Evolutionary conservation across 2,797 vertebrate species (phyloP).

Genomic region (Pseudochirops cupreus): DNA sequence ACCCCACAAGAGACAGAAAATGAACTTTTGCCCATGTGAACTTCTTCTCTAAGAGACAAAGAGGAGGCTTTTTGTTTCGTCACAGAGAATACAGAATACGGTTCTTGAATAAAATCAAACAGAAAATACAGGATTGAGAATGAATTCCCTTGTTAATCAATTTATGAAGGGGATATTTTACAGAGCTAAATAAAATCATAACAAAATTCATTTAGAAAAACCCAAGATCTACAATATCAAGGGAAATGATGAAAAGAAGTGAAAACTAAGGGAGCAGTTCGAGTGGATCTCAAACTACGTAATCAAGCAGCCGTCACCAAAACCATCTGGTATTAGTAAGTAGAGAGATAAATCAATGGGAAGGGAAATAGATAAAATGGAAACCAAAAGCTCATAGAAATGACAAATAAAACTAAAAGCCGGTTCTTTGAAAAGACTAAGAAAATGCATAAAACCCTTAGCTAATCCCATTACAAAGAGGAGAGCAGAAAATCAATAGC

Average conservation of each 20-base stretch:
- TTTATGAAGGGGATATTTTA: too few species aligned
- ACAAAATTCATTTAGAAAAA: background rate
- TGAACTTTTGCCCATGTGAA: background rate
- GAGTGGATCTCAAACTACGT: background rate
- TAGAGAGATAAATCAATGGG: background rate
- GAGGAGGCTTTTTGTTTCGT: background rate
- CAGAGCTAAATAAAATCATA: background rate
- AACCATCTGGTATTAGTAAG: background rate
- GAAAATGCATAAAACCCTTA: background rate
- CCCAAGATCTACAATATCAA: background rate
- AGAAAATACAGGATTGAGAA: background rate
- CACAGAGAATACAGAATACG: background rate
- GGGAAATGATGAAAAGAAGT: background rate
- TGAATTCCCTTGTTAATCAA: background rate
- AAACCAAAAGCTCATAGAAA: background rate
- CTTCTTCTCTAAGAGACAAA: background rate
- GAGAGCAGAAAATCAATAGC: background rate
- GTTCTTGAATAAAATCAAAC: background rate
- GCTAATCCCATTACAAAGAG: background rate
- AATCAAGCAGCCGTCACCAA: background rate
- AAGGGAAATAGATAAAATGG: background rate
- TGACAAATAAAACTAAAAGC: background rate
- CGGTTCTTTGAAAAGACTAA: background rate
- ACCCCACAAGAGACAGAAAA: background rate
- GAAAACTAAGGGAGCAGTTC: background rate